Conservation (phyloP, 2,888 invertebrate species). For the Drosophila paranaensis region DNA sequence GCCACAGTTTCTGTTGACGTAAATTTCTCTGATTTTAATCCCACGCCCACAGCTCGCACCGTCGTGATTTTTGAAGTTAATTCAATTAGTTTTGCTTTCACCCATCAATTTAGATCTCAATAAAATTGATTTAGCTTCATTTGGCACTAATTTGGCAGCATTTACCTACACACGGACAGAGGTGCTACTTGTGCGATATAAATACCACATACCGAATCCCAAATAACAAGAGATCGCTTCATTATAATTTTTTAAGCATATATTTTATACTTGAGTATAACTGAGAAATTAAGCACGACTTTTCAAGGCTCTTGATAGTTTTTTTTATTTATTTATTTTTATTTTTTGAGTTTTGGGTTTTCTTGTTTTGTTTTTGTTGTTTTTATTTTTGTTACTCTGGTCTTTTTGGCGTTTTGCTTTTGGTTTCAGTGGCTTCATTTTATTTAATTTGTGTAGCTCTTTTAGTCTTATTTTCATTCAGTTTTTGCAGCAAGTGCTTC, state of each 20-base stretch:
- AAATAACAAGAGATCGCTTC: conserved; percentile 53
- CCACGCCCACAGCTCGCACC: conserved; percentile 6
- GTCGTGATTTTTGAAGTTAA: neutral
- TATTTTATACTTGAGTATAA: conserved; percentile 71
- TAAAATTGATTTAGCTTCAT: conserved; percentile 59
- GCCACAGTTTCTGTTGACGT: neutral
- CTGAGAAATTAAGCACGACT: conserved; percentile 78
- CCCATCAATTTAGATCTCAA: conserved; percentile 52
- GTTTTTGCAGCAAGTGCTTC: conserved; percentile 50
- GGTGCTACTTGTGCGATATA: conserved; percentile 19
- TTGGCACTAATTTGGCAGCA: conserved; percentile 63
- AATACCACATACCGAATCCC: conserved; percentile 33
- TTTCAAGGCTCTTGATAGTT: conserved; percentile 63
- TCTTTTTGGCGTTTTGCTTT: conserved; percentile 45
- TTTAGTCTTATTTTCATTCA: conserved; percentile 30
- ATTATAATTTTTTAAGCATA: conserved; percentile 74
- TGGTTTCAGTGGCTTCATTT: conserved; percentile 60
- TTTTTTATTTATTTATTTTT: conserved; percentile 15
- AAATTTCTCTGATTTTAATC: neutral
- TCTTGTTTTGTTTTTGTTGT: conserved; percentile 26
- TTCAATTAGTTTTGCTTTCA: conserved; percentile 52
- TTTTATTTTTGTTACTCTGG: conserved; percentile 22
- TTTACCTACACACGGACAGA: conserved; percentile 17
- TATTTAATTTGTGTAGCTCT: conserved; percentile 54
- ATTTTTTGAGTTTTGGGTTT: conserved; percentile 24